Conservation (phyloP, 2,797 vertebrate genomes). For the Alauda arvensis region DNA sequence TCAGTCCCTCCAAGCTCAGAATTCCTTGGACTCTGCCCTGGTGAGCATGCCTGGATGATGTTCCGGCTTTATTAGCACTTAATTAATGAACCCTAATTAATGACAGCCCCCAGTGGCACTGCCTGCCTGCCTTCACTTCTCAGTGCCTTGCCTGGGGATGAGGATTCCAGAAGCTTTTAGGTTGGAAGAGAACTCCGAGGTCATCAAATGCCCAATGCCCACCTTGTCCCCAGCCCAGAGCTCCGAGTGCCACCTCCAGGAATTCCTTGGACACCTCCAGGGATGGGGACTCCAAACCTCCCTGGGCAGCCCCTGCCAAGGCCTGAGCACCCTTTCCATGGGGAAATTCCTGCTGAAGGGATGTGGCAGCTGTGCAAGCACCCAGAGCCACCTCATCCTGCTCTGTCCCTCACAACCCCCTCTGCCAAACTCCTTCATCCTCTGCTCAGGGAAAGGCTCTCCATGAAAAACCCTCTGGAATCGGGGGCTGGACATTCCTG, state of each 20-base stretch:
- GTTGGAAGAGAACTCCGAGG: neutral
- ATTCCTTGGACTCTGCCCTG: neutral
- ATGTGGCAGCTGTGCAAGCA: neutral
- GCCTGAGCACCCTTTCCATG: neutral
- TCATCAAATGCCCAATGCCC: fast-evolving
- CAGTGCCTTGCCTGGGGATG: neutral
- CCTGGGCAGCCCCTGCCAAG: neutral
- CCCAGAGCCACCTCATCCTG: neutral
- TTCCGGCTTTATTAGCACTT: neutral
- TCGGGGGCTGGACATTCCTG: fast-evolving
- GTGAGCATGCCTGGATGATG: neutral
- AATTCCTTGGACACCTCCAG: neutral
- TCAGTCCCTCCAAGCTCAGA: neutral
- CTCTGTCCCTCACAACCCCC: neutral
- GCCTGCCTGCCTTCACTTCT: neutral
- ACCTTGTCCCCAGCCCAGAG: neutral
- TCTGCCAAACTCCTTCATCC: neutral
- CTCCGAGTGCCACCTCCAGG: neutral
- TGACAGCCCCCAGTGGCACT: neutral
- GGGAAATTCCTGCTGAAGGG: neutral
- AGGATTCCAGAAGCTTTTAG: neutral
- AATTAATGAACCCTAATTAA: neutral
- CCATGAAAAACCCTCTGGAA: neutral
- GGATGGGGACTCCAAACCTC: neutral
- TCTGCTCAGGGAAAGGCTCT: neutral